Evolutionary conservation across 2,888 invertebrate genomes (phyloP), one percentile per base, ranked within the genome.

Genomic region (Microchrysa polita): DNA sequence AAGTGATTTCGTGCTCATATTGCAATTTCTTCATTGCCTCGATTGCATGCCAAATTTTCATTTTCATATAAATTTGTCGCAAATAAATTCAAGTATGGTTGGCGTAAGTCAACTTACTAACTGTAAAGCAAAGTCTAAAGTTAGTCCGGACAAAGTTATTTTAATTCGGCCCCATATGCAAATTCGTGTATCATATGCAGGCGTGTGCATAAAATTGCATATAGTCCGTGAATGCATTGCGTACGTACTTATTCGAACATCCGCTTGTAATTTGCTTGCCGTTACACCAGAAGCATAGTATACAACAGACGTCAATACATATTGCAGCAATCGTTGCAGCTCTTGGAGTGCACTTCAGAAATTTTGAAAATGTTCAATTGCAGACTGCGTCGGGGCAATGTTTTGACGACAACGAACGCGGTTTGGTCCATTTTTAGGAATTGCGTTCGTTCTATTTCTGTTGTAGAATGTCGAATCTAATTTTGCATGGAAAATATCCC

Each of bases 81-180:
- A 69, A 69, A 69, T 67, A 69, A n/a, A 69, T 69, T 69, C 69
- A 69, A 55, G 67, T 69, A 53, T 57, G 55, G 69, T 57, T 57
- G 69, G 20, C 40, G 69, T 55, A 57, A 69, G 69, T 55, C 20
- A 48, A 40, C 69, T 69, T 44, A 22, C 53, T 67, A 40, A 69
- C 55, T 69, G 55, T 57, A 12, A 12, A 16, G 20, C 69, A 12
- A 12, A 16, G 20, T 42, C 69, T 69, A 69, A 69, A 69, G 40
- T 69, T 69, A 69, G 69, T 40, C 14, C 20, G 69, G 69, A 69
- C 40, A 20, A 40, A 20, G 53, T 40, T 69, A 69, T 69, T 69
- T 65, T 69, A 34, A 55, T 55, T 55, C 22, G 18, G n/a, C 40
- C 55, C 57, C 55, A 69, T 55, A 34, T 69, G 69, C 69, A 57